Conservation (phyloP, 2,113 vertebrate species). For the Cacatua alba region DNA sequence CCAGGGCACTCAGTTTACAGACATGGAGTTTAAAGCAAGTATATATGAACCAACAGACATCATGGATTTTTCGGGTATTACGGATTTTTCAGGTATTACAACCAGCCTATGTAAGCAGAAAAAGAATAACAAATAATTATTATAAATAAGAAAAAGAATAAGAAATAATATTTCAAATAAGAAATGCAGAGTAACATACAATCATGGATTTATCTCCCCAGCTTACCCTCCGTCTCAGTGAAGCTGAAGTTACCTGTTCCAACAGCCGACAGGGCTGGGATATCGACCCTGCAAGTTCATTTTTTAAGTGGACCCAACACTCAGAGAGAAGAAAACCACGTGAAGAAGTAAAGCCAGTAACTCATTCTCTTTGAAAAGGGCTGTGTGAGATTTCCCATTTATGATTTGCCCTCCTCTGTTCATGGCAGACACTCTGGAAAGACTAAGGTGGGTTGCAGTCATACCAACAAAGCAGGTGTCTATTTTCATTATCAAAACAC, state of each 20-base stretch:
- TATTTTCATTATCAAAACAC: not conserved
- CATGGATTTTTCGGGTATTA: not conserved
- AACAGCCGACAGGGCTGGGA: not conserved
- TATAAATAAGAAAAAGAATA: too few species aligned
- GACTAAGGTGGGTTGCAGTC: not conserved
- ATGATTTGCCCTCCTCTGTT: not conserved
- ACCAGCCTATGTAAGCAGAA: not conserved
- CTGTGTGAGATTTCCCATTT: not conserved
- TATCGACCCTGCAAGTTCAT: not conserved
- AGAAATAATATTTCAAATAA: not conserved
- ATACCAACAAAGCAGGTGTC: not conserved
- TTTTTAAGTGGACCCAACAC: not conserved
- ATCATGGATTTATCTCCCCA: not conserved
- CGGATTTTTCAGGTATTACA: not conserved
- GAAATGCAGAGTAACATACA: not conserved
- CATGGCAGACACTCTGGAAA: fast-evolving
- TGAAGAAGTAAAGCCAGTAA: not conserved
- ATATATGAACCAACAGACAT: not conserved
- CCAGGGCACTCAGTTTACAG: not conserved
- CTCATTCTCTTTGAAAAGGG: not conserved
- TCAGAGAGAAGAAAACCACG: not conserved
- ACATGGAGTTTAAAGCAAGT: not conserved
- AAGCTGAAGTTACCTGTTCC: not conserved
- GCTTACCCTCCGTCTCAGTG: not conserved
- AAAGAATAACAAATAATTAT: too few species aligned